Conservation (phyloP, 2,797 vertebrate genomes). For the Hozukius guyotensis region DNA sequence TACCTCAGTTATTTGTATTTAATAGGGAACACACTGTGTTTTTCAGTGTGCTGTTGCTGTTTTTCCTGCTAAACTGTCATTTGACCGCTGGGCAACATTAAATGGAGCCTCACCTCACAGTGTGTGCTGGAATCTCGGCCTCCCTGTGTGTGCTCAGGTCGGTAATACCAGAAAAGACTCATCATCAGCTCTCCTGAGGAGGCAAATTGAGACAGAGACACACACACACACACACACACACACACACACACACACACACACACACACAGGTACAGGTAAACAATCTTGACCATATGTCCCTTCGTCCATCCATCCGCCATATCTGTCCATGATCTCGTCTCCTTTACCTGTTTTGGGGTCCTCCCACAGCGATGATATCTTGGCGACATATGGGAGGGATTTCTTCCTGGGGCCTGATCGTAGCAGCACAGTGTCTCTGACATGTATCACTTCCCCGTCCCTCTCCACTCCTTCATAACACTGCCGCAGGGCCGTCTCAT, state of each 20-base stretch:
- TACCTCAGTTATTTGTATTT: background rate
- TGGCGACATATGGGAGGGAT: constrained; percentile 96
- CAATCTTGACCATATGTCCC: constrained; percentile 8
- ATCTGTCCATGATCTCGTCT: background rate
- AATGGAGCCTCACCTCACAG: constrained; percentile 89
- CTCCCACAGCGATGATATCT: constrained; percentile 98
- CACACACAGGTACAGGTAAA: constrained; percentile 26
- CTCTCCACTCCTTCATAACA: constrained; percentile 97
- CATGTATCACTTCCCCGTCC: constrained; percentile 93
- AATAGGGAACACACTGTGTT: background rate
- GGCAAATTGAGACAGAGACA: constrained; percentile 21
- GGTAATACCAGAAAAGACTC: constrained; percentile 99
- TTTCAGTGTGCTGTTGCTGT: background rate
- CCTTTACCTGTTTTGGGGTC: constrained; percentile 94
- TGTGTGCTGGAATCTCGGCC: constrained; percentile 96
- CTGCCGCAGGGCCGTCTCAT: constrained; percentile 91
- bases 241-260: constrained; percentile 8
- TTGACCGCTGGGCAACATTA: background rate
- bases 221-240: constrained; percentile 14
- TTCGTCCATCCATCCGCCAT: background rate
- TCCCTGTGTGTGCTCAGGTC: constrained; percentile 98
- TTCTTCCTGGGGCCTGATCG: constrained; percentile 97
- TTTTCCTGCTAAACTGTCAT: background rate
- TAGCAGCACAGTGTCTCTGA: constrained; percentile 95
- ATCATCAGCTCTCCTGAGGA: constrained; percentile 97